These are phyloP conservation scores for Conus canariensis DNA, from an alignment of 2,888 invertebrate genomes.

Conservation along the genomic window DNA sequence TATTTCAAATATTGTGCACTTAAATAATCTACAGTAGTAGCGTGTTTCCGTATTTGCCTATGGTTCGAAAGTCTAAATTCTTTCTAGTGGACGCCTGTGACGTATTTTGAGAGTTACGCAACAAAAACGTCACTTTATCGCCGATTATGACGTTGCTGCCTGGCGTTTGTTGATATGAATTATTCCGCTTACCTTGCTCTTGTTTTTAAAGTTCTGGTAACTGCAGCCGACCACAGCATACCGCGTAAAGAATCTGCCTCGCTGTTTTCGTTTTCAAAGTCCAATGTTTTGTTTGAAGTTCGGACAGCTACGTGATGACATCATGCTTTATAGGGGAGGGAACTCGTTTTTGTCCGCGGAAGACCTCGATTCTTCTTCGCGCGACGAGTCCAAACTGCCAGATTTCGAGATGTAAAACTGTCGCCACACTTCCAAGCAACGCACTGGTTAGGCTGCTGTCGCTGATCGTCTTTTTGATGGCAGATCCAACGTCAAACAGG, in stretches of 20 bases:
- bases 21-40: no score
- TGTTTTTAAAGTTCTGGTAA: neutral
- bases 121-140: neutral
- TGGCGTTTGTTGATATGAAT: neutral
- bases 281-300: neutral
- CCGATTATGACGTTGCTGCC: neutral
- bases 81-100: neutral
- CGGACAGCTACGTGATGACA: neutral
- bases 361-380: neutral
- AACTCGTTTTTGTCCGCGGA: slow-evolving; percentile 30
- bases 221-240: neutral
- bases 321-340: neutral
- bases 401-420: slow-evolving; percentile 30
- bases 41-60: no score
- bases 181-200: neutral
- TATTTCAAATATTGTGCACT: no score
- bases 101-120: neutral
- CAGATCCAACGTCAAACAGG: slow-evolving; percentile 39
- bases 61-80: no score
- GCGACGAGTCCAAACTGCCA: slow-evolving; percentile 40
- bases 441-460: slow-evolving; percentile 40
- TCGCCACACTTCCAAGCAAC: slow-evolving; percentile 36
- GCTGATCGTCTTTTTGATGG: slow-evolving; percentile 41
- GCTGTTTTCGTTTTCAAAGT: neutral
- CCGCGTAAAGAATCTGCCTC: neutral